Conservation (phyloP, 2,888 invertebrate species). For the Eristalis intricaria region DNA sequence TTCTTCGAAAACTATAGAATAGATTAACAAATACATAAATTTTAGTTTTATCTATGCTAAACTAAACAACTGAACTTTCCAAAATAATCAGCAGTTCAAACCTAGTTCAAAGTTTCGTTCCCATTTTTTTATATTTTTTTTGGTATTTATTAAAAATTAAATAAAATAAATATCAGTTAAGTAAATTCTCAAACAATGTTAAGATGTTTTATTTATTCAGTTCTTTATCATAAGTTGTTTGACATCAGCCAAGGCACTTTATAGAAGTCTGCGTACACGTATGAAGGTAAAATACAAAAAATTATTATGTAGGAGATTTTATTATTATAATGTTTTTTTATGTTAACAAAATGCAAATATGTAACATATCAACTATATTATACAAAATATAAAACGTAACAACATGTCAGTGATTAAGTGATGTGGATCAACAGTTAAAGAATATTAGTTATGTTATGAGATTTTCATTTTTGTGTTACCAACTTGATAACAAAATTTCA, state of each 20-base stretch:
- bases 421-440: conserved; percentile 62
- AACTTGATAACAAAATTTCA: conserved; percentile 30
- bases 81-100: background rate
- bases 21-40: background rate
- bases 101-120: background rate
- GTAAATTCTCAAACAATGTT: background rate
- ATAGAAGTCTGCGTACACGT: background rate
- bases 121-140: background rate
- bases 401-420: conserved; percentile 63
- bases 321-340: conserved; percentile 25
- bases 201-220: background rate
- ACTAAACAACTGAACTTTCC: background rate
- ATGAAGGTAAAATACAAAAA: background rate
- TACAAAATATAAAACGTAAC: conserved; percentile 71
- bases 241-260: background rate
- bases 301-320: background rate
- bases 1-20: background rate
- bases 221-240: background rate
- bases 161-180: background rate
- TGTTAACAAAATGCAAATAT: conserved; percentile 65
- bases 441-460: conserved; percentile 62
- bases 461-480: conserved; percentile 25
- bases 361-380: conserved; percentile 59
- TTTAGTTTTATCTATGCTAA: background rate
- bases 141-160: background rate